Base-by-base conservation (phyloP, 2,888 invertebrate genomes). In the Tholera decimalis region DNA sequence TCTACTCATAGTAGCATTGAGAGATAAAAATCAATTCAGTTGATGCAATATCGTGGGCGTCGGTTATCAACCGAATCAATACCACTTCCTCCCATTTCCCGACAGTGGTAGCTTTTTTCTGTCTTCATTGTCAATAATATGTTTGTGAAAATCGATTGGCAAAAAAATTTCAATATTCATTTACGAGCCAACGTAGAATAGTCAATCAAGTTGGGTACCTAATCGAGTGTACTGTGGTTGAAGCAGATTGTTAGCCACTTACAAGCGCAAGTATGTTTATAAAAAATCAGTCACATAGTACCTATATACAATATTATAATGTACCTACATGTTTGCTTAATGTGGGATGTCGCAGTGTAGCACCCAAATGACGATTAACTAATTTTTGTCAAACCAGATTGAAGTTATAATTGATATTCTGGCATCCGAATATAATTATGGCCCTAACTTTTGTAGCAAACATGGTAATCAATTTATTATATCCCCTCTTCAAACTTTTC, bases 391-490 rank as follows among this genome's bases (percentile, higher is more conserved):
- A 47, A 11, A 28, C 9, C 39, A 54, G 6, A 2, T 15, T 18
- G 15, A 39, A 35, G 18, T 46, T 62, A 35, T 28, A 61, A 26
- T 1, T 24, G n/a, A n/a, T 35, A 9, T 44, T 35, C 18, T 44
- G 7, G 7, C 15, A 47, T 33, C 30, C 13, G 39, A 39, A 18
- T 30, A 41, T 26, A 30, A 22, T 44, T 35, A 28, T 28, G 56
- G 33, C 55, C 24, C 20, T 18, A 22, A 62, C 8, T 41, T 50
- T 49, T 53, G 39, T 53, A 55, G 54, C 64, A 67, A 68, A 71
- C 33, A 61, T 47, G 15, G 56, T 57, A 61, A 70, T 59, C 18
- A 66, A 60, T 55, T 73, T 70, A 67, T 66, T 69, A 51, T 68
- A 57, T 61, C 22, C 58, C 54, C 35, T 61, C 60, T 51, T 59